These are phyloP conservation scores for Erythrolamprus reginae DNA, from an alignment of 2,113 vertebrate genomes.

Conservation along the genomic window DNA sequence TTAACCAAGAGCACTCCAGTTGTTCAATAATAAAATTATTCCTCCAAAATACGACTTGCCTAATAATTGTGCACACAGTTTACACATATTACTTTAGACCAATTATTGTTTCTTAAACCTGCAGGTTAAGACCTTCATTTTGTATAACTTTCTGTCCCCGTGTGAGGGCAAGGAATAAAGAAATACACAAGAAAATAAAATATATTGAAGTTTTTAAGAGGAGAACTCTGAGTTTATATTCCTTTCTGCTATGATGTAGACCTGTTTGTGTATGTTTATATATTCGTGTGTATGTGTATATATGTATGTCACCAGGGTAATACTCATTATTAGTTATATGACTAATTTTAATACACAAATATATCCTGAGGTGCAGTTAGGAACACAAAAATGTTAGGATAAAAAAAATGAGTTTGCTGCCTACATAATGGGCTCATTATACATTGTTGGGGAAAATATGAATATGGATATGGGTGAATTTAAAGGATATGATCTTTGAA, in stretches of 20 bases:
- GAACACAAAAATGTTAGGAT: conserved; percentile 21
- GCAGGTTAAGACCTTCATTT: conserved; percentile 33
- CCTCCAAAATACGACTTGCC: too few species aligned
- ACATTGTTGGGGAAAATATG: conserved; percentile 25
- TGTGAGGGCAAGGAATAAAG: conserved; percentile 15
- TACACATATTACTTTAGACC: background rate
- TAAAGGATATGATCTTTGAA: conserved; percentile 39
- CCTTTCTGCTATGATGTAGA: conserved; percentile 30
- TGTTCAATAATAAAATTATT: too few species aligned
- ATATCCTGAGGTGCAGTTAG: conserved; percentile 19
- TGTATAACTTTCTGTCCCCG: conserved; percentile 15
- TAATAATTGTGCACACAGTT: too few species aligned
- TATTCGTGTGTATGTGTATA: conserved; percentile 10
- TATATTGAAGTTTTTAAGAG: conserved; percentile 3
- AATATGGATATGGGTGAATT: background rate
- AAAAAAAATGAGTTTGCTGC: conserved; percentile 9
- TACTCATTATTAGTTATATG: conserved; percentile 22
- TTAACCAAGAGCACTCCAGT: too few species aligned
- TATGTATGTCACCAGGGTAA: conserved; percentile 15
- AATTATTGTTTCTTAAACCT: background rate
- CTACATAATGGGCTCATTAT: conserved; percentile 4
- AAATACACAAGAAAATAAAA: conserved; percentile 19
- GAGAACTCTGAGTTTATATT: conserved; percentile 20
- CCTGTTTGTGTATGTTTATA: conserved; percentile 77
- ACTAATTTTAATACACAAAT: conserved; percentile 1